These are phyloP conservation scores for Dolichotis patagonum DNA, from an alignment of 2,113 vertebrate genomes.

Conservation along the genomic window DNA sequence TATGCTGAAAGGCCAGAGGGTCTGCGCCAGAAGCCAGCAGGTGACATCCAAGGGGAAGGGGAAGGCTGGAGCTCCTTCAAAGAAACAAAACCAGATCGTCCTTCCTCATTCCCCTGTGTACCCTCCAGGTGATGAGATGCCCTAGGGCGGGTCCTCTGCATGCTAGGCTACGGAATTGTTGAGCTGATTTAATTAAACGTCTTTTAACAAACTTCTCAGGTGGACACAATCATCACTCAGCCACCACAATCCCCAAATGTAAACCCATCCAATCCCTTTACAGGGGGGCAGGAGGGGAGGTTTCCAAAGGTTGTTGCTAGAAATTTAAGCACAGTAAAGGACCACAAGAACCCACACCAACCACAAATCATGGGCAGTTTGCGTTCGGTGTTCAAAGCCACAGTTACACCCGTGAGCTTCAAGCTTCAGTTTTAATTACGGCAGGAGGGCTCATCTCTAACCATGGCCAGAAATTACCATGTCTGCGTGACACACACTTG, in stretches of 20 bases:
- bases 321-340: not conserved
- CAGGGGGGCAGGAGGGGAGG: too few species aligned
- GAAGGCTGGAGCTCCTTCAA: not conserved
- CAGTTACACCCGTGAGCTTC: not conserved
- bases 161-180: not conserved
- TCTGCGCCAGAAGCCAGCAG: too few species aligned
- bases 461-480: not conserved
- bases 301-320: not conserved
- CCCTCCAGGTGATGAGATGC: not conserved
- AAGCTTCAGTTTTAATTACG: not conserved
- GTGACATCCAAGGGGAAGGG: not conserved
- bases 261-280: not conserved
- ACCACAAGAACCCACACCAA: not conserved
- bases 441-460: not conserved
- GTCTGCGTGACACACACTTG: not conserved
- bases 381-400: not conserved
- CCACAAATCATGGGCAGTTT: not conserved
- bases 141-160: too few species aligned
- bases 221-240: not conserved
- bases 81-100: not conserved
- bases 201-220: not conserved
- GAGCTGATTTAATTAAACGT: not conserved
- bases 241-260: not conserved
- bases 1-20: too few species aligned
- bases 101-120: not conserved